These are phyloP conservation scores for Melanocharis versteri DNA, from an alignment of 2,113 vertebrate species.

Conservation along the genomic window DNA sequence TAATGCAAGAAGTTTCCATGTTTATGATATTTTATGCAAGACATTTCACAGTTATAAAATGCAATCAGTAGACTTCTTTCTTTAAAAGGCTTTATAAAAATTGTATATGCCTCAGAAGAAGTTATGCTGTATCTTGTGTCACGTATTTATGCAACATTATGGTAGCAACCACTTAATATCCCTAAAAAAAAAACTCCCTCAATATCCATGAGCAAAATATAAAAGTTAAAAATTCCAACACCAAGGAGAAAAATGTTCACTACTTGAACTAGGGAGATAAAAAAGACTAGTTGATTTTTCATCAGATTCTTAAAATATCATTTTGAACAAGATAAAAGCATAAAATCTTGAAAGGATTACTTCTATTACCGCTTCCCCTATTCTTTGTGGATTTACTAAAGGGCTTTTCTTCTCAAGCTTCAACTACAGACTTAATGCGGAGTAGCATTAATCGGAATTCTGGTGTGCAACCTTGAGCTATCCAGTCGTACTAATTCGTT, in stretches of 20 bases:
- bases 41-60: neutral
- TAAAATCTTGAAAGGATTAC: neutral
- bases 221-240: neutral
- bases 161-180: neutral
- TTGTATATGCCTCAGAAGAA: neutral
- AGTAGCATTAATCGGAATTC: neutral
- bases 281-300: neutral
- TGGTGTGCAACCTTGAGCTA: neutral
- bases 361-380: neutral
- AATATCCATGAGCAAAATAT: neutral
- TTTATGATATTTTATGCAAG: neutral
- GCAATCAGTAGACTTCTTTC: neutral
- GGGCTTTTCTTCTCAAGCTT: neutral
- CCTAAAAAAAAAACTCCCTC: neutral
- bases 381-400: neutral
- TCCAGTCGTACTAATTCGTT: fast-evolving
- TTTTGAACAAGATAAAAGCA: neutral
- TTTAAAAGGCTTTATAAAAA: neutral
- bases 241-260: neutral
- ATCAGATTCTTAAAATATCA: neutral
- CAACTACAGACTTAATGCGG: neutral
- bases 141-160: neutral
- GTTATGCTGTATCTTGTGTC: neutral
- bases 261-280: neutral
- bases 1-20: neutral